phyloP scores from a whole-genome alignment of 2,113 vertebrate genomes.

The Megalops atlanticus region DNA sequence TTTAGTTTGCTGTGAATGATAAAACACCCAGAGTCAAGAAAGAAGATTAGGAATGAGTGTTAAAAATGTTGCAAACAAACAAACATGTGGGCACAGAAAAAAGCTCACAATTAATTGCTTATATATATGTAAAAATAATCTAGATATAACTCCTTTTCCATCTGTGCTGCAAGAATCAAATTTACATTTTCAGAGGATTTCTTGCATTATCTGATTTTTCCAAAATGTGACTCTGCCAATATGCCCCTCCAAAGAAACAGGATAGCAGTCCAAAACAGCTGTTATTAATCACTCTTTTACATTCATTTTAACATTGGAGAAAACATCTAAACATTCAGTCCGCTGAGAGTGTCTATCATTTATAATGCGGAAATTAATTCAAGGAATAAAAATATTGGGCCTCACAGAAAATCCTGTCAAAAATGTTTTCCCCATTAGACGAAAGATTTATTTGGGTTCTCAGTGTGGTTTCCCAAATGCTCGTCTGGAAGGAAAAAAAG shows the following conservation, averaged over 20 bases:
- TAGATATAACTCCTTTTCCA: not conserved
- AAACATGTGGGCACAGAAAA: slow-evolving; percentile 52
- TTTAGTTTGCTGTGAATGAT: slow-evolving; percentile 62
- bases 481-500: not conserved
- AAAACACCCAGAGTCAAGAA: slow-evolving; percentile 47
- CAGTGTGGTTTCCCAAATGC: not conserved
- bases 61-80: slow-evolving; percentile 50
- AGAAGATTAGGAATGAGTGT: slow-evolving; percentile 39
- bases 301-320: too few species aligned
- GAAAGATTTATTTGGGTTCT: not conserved
- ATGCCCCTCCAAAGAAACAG: not conserved
- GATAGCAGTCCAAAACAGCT: too few species aligned
- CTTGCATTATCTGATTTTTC: slow-evolving; percentile 3
- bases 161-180: slow-evolving; percentile 30
- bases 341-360: not conserved
- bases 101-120: not conserved
- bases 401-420: not conserved
- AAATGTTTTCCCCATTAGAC: not conserved
- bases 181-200: slow-evolving; percentile 42
- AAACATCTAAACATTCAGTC: not conserved
- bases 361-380: not conserved
- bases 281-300: too few species aligned
- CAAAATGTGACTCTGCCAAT: not conserved
- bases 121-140: not conserved
- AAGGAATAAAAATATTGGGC: not conserved